Evolutionary conservation across 1,140 invertebrate genomes (phyloP).

Genomic region (Laupala kohalensis): DNA sequence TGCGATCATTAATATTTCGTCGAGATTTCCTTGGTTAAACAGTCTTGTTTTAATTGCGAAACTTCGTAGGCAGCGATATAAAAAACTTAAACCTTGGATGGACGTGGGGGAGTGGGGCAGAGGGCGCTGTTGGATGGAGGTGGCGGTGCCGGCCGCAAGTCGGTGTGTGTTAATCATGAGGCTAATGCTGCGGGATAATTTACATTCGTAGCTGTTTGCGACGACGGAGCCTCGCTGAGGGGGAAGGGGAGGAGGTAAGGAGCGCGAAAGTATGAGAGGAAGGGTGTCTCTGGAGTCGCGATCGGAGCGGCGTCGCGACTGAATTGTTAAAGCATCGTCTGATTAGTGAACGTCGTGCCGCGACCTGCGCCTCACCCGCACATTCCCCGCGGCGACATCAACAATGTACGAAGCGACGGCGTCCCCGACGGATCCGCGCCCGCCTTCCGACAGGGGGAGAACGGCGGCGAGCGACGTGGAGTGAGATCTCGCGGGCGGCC

Average conservation of each 20-base stretch:
- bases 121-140: not conserved
- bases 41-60: constrained; percentile 16
- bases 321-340: not conserved
- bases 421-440: no score
- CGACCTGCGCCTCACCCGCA: no score
- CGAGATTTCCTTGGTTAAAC: constrained; percentile 15
- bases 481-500: not conserved
- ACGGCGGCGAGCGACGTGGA: no score
- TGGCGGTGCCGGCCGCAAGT: not conserved
- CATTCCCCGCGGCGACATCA: not conserved
- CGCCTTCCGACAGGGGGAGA: no score
- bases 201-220: constrained; percentile 7
- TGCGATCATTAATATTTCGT: constrained; percentile 16
- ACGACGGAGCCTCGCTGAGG: not conserved
- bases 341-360: not conserved
- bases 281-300: not conserved
- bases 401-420: not conserved
- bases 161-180: constrained; percentile 4
- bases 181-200: constrained; percentile 5
- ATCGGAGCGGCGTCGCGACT: not conserved
- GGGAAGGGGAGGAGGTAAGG: not conserved
- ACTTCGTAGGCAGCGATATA: constrained; percentile 12
- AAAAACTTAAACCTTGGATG: constrained; percentile 12
- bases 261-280: no score
- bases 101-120: not conserved